These are phyloP conservation scores for Cyanoderma ruficeps DNA, from an alignment of 2,113 vertebrate species.

Conservation along the genomic window DNA sequence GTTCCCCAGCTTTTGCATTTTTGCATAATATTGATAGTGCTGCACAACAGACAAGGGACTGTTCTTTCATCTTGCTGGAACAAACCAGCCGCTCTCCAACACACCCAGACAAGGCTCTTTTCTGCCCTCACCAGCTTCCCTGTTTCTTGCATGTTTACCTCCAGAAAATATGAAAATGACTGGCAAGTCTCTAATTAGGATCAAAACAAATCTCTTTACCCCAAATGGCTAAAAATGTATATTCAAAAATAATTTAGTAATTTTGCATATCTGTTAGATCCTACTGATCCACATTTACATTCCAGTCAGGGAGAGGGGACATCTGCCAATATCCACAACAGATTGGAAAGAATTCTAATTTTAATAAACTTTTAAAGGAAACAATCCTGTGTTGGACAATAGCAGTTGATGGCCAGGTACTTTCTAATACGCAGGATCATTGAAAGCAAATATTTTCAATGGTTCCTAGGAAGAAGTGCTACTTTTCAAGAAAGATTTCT, in stretches of 20 bases:
- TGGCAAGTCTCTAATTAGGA: background rate
- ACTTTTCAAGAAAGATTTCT: background rate
- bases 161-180: background rate
- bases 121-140: background rate
- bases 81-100: background rate
- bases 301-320: background rate
- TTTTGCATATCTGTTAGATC: background rate
- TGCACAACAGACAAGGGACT: background rate
- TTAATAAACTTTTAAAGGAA: background rate
- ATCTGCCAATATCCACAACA: background rate
- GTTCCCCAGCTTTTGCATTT: constrained; percentile 4
- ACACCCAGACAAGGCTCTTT: background rate
- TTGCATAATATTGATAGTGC: background rate
- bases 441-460: background rate
- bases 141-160: background rate
- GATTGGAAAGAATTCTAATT: background rate
- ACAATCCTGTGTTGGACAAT: background rate
- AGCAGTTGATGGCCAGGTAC: background rate
- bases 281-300: background rate
- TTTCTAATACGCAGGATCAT: background rate
- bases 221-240: background rate
- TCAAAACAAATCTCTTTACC: background rate
- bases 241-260: background rate
- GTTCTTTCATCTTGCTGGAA: background rate
- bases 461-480: background rate